Percentiles rank a stretch among this genome's conserved stretches.
Conservation (phyloP, 2,888 invertebrate species). For the Didymodactylos carnosus region DNA sequence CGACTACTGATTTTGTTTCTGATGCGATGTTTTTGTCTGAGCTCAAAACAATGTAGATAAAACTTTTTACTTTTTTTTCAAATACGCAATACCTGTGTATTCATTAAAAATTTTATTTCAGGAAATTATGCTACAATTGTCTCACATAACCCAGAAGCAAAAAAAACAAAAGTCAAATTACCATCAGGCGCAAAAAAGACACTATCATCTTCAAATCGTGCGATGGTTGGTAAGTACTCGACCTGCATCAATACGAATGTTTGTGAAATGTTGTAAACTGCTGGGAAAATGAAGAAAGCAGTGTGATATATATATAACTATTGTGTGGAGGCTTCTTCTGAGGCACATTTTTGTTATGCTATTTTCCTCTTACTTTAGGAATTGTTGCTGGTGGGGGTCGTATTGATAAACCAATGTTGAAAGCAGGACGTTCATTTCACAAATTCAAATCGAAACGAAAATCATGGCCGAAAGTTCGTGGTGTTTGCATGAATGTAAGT, state of each 20-base stretch:
- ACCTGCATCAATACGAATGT: too few species aligned
- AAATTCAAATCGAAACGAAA: constrained; percentile 99
- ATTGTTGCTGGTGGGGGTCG: constrained; percentile 98
- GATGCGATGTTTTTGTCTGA: not conserved
- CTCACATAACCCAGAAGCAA: constrained; percentile 92
- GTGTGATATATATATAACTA: not conserved
- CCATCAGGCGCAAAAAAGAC: constrained; percentile 98
- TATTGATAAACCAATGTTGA: constrained; percentile 96
- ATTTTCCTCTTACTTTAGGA: constrained; percentile 37
- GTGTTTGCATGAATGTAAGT: constrained; percentile 89
- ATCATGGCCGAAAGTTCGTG: constrained; percentile 91
- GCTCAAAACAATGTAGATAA: too few species aligned
- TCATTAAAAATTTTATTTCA: not conserved
- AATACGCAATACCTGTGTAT: too few species aligned
- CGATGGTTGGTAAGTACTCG: constrained; percentile 77
- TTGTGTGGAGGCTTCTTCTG: not conserved
- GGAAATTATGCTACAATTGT: constrained; percentile 89
- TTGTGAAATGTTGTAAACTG: too few species aligned
- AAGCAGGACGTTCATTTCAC: constrained; percentile 96
- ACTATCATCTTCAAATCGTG: constrained; percentile 90
- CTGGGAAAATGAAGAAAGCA: too few species aligned
- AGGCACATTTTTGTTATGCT: not conserved
- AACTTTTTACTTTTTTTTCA: too few species aligned
- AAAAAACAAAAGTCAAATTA: constrained; percentile 81
- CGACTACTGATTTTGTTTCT: not conserved